A percentile compares a stretch with the other conserved stretches of the same genome.
Evolutionary conservation across 2,797 vertebrate genomes (phyloP).

Genomic region (Pterois miles): DNA sequence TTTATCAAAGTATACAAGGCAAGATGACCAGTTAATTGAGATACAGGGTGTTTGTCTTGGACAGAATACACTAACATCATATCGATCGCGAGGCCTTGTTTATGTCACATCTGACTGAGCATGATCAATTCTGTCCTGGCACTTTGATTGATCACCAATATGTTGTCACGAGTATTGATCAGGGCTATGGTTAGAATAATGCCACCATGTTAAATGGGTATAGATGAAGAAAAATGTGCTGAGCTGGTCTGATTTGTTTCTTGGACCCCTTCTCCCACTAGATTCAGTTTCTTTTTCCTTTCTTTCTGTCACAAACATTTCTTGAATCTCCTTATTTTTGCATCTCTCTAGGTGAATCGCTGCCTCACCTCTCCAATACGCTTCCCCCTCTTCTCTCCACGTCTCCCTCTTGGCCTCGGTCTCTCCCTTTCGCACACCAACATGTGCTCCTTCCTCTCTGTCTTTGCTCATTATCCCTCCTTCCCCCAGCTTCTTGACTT

Average conservation of each 20-base stretch:
- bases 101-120: conserved; percentile 84
- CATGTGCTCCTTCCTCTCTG: conserved; percentile 29
- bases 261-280: conserved; percentile 11
- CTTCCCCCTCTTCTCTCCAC: background rate
- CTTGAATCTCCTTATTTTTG: conserved; percentile 24
- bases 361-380: conserved; percentile 16
- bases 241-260: conserved; percentile 52
- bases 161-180: conserved; percentile 76
- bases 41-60: conserved; percentile 75
- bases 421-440: conserved; percentile 31
- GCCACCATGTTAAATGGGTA: conserved; percentile 65
- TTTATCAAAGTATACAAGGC: conserved; percentile 70
- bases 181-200: conserved; percentile 78
- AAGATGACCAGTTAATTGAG: conserved; percentile 80
- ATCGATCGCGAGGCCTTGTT: conserved; percentile 79
- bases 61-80: conserved; percentile 64
- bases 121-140: conserved; percentile 81
- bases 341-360: conserved; percentile 12
- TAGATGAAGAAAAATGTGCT: conserved; percentile 62
- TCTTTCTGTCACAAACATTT: conserved; percentile 14
- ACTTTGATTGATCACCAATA: conserved; percentile 85
- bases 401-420: conserved; percentile 29
- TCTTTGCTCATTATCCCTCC: conserved; percentile 69
- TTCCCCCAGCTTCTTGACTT: conserved; percentile 72
- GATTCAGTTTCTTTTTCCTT: background rate